Conservation (phyloP, 2,797 vertebrate species). For the Chloroceryle inda region DNA sequence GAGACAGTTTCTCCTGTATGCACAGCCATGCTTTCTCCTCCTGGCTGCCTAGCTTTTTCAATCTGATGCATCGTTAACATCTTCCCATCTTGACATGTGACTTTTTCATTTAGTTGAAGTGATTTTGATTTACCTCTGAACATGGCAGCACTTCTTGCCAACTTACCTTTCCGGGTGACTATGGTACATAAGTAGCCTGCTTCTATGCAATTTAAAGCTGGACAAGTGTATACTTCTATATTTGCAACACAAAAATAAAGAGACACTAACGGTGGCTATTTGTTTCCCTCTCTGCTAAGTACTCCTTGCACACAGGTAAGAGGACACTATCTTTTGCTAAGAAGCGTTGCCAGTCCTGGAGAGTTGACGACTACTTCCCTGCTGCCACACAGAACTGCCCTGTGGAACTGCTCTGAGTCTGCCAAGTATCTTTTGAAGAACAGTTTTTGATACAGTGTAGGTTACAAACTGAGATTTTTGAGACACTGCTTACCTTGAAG, state of each 20-base stretch:
- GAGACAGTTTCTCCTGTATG: not conserved
- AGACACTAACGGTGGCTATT: not conserved
- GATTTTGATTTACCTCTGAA: not conserved
- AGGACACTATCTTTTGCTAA: not conserved
- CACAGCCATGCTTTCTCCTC: not conserved
- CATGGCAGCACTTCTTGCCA: not conserved
- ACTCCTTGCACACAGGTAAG: not conserved
- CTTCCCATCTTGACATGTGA: not conserved
- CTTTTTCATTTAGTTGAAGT: not conserved
- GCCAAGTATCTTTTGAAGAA: not conserved
- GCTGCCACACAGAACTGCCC: not conserved
- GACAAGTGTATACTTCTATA: slow-evolving; percentile 67
- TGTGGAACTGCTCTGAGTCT: not conserved
- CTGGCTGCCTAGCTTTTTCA: not conserved
- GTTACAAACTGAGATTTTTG: not conserved
- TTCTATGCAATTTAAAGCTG: slow-evolving; percentile 75
- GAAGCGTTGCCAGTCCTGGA: not conserved
- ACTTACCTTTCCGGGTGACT: not conserved
- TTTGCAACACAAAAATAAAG: slow-evolving; percentile 81
- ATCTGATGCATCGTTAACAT: not conserved
- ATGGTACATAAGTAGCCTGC: not conserved
- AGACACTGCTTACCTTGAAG: not conserved
- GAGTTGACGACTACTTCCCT: not conserved
- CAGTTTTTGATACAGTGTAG: not conserved
- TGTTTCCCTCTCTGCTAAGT: not conserved